Percentiles rank a stretch among this genome's conserved stretches.
Evolutionary conservation across 2,113 vertebrate species (phyloP).

Genomic region (Clarias batrachus): DNA sequence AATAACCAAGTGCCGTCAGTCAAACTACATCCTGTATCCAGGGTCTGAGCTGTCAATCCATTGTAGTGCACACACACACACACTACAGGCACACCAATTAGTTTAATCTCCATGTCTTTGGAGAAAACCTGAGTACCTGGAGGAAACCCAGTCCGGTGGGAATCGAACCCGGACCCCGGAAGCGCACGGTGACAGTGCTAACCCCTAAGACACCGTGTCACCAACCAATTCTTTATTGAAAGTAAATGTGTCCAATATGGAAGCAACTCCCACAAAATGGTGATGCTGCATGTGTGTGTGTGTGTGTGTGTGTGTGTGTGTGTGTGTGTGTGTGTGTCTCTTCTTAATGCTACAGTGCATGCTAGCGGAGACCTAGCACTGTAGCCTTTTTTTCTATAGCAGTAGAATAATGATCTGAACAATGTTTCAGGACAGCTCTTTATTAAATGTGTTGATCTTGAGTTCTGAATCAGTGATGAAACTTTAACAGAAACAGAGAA

Average conservation of each 20-base stretch:
- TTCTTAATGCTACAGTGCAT: not conserved
- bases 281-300: not conserved
- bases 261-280: not conserved
- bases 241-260: not conserved
- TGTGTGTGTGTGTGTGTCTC: not conserved
- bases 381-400: not conserved
- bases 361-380: not conserved
- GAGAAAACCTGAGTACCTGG: too few relatives aligned
- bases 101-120: too few relatives aligned
- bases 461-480: not conserved
- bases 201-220: too few relatives aligned
- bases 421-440: not conserved
- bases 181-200: too few relatives aligned
- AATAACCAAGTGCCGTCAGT: too few relatives aligned
- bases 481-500: not conserved
- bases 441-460: not conserved
- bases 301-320: too few relatives aligned
- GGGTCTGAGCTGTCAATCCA: too few relatives aligned
- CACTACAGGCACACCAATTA: too few relatives aligned
- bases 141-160: too few relatives aligned
- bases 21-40: too few relatives aligned
- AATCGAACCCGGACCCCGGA: too few relatives aligned
- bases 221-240: not conserved
- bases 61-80: too few relatives aligned
- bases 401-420: not conserved